phyloP scores from a whole-genome alignment of 2,113 vertebrate genomes.

The Pollachius pollachius region DNA sequence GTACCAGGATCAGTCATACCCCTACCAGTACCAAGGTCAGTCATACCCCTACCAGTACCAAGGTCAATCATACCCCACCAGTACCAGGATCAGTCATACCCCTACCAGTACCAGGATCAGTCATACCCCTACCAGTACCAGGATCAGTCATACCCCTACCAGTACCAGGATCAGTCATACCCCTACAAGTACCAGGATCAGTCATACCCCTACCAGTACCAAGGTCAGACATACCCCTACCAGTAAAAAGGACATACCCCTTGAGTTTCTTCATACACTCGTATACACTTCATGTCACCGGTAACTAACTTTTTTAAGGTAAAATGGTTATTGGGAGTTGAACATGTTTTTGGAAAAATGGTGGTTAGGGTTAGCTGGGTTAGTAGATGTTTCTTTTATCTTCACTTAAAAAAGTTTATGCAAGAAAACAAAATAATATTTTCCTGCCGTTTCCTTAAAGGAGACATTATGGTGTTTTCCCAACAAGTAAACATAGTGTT shows the following conservation, averaged over 20 bases:
- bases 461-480: too few relatives aligned
- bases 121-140: too few relatives aligned
- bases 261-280: not conserved
- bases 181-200: conserved; percentile 74
- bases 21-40: conserved; percentile 73
- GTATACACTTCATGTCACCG: too few relatives aligned
- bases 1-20: conserved; percentile 69
- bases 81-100: not conserved
- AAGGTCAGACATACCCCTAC: conserved; percentile 66
- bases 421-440: too few relatives aligned
- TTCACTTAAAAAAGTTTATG: too few relatives aligned
- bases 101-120: not conserved
- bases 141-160: conserved; percentile 60
- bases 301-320: too few relatives aligned
- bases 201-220: conserved; percentile 69
- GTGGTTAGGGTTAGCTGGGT: too few relatives aligned
- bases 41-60: conserved; percentile 70
- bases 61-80: conserved; percentile 50
- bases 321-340: too few relatives aligned
- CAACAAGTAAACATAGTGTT: too few relatives aligned
- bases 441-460: too few relatives aligned
- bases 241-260: conserved; percentile 58
- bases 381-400: too few relatives aligned
- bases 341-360: too few relatives aligned
- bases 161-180: conserved; percentile 69